Percentiles rank a stretch among this genome's conserved stretches.
phyloP scores from a whole-genome alignment of 1,140 invertebrate species.

The Carcinoscorpius rotundicauda region DNA sequence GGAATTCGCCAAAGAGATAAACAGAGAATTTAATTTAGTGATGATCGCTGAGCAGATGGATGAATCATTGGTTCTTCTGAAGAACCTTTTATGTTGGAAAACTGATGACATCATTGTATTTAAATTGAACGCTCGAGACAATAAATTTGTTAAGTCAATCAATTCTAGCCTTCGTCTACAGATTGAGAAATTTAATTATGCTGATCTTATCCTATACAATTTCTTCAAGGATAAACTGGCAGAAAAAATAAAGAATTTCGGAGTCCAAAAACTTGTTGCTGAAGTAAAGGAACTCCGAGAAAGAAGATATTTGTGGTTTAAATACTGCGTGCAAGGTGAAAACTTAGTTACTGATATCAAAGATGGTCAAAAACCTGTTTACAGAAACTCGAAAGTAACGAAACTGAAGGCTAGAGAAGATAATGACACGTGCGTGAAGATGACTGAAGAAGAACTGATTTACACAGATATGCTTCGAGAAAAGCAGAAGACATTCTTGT shows the following conservation, averaged over 20 bases:
- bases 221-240: constrained; percentile 30
- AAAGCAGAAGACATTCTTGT: too few species aligned
- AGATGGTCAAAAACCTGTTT: too few species aligned
- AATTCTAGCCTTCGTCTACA: constrained; percentile 5
- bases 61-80: constrained; percentile 27
- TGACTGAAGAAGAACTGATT: too few species aligned
- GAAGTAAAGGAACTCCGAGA: constrained; percentile 19
- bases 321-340: too few species aligned
- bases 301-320: not conserved
- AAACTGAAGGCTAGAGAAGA: too few species aligned
- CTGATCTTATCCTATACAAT: constrained; percentile 30
- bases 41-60: constrained; percentile 27
- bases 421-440: too few species aligned
- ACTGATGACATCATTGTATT: constrained; percentile 27
- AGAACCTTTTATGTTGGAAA: constrained; percentile 26
- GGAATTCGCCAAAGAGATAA: constrained; percentile 12
- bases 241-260: constrained; percentile 26
- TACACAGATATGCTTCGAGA: too few species aligned
- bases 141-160: constrained; percentile 13
- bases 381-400: too few species aligned
- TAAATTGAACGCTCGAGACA: constrained; percentile 21
- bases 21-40: constrained; percentile 25
- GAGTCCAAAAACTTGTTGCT: constrained; percentile 23
- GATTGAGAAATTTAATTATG: constrained; percentile 24
- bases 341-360: too few species aligned